Evolutionary conservation across 2,888 invertebrate species (phyloP), one percentile per base, ranked within the genome.

Genomic region (Ommatoiulus sabulosus): DNA sequence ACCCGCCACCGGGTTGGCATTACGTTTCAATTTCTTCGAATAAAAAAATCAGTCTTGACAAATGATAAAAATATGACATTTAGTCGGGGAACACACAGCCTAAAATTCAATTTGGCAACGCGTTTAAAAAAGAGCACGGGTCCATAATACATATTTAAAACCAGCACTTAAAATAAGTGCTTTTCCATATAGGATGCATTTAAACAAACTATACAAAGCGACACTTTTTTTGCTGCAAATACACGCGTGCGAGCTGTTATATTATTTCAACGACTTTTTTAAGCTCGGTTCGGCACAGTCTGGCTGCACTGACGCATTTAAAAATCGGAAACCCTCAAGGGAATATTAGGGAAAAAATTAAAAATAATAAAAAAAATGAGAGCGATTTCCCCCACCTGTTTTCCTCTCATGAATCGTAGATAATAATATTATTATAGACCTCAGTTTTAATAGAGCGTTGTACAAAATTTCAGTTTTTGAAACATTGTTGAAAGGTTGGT

Each of bases 51-150:
- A 24, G 8, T 24, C 72, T 72, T 72, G 72, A 72, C 72, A 72
- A 72, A 72, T 72, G 72, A 72, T 72, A 72, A 72, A 72, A 72
- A 72, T 72, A 24, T 72, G 72, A 72, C 72, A 72, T 72, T 72
- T 72, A 72, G 24, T 24, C 72, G 72, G n/a, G 20, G n/a, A 72
- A 72, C 72, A 72, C 72, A 72, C 72, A 72, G 24, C 24, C 4
- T 72, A 24, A 72, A 72, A 72, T 72, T 72, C 72, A 24, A 72
- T 72, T 72, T 72, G 72, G 24, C 24, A 24, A 8, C 24, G 24
- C 24, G n/a, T 72, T 72, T 72, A 24, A 72, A 35, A 72, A 72
- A 72, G n/a, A 72, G 72, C 72, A 72, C 12, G 12, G 72, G 24
- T 72, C 72, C 72, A 72, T 72, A 72, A 72, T 72, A 72, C 72